Base-by-base conservation (phyloP, 2,797 vertebrate species). In the Jordanella pulchra region DNA sequence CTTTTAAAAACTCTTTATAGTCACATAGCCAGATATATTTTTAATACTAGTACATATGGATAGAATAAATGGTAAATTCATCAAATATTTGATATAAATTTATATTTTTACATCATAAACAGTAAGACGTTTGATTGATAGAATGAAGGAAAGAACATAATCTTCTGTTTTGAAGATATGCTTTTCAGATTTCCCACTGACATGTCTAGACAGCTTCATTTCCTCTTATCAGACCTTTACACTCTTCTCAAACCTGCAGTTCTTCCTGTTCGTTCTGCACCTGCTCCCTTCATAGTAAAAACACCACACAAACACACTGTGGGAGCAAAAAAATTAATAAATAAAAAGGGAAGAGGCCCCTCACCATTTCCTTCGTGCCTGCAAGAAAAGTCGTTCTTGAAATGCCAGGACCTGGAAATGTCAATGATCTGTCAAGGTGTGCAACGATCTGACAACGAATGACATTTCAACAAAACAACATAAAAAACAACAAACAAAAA, bases 191-290 rank as follows among this genome's bases (percentile, higher is more conserved):
- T 68, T 47, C 64, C 13, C 67, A 23, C 48, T 63, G 12, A 55
- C 9, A 42, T 21, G 67, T 73, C 71, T 78, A 82, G 75, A 79
- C 53, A 1, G 23, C 23, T 51, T 64, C 65, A 89, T 71, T 91
- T 91, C 87, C 87, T 88, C 78, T 82, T 79, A 0, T 18, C 27
- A 76, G 68, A 61, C n/a, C 25, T 44, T 27, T 27, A 45, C 32
- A 4, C n/a, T 21, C 47, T 44, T 0, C 18, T 48, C 1, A 2
- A 56, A 60, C 69, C 55, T 53, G 32, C 7, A 15, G 9, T n/a
- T 75, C 54, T 65, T 25, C 42, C 42, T 61, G 58, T 61, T 75
- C 48, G 14, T 17, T 12, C 63, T 75, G 84, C 84, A 89, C 73
- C 83, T 89, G 84, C 69, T 70, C 71, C 69, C 47, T 23, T n/a